Base-by-base conservation (phyloP, 2,797 vertebrate genomes). In the Cephalopachus bancanus region DNA sequence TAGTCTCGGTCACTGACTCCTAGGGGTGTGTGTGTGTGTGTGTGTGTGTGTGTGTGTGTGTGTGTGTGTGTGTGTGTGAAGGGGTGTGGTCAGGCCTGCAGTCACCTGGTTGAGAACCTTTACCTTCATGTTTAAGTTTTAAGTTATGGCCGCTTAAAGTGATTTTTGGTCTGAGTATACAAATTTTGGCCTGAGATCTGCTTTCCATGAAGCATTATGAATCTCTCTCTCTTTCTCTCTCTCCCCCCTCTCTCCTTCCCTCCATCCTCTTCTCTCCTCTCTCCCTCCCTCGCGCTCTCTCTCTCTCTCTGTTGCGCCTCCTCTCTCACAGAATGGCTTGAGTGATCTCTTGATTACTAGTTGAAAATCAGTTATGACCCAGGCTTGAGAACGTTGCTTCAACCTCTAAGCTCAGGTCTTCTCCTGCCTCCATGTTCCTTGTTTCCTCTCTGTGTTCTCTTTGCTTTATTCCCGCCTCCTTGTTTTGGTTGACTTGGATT, bases 401-500 rank as follows among this genome's bases (percentile, higher is more conserved):
- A 33, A 16, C 24, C 30, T 55, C 20, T 9, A 91, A 87, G 4
- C 24, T n/a, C 20, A 49, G 33, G 22, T 51, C 74, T 90, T 89
- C 67, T 89, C 44, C n/a, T 59, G 89, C 51, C n/a, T 65, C 74
- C 37, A 5, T 75, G 94, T 71, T 37, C 67, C 17, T 26, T 86
- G 11, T 62, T 72, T 24, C 67, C 51, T 44, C 33, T 96, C 64
- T 86, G 11, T 85, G 62, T 83, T 30, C n/a, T 44, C 44, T 90
- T 67, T 94, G n/a, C n/a, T 90, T 78, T 83, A 10, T 17, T 76
- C 37, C 51, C 10, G 44, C 19, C 49, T 71, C 55, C 53, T 93
- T 91, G 85, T 91, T 95, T 94, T 26, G 83, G 74, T 55, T 91
- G 81, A 14, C 17, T 86, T 55, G 60, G 44, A n/a, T 87, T 37